These are phyloP conservation scores for Apocrypta bakeri DNA, from an alignment of 1,140 invertebrate species.

Conservation along the genomic window DNA sequence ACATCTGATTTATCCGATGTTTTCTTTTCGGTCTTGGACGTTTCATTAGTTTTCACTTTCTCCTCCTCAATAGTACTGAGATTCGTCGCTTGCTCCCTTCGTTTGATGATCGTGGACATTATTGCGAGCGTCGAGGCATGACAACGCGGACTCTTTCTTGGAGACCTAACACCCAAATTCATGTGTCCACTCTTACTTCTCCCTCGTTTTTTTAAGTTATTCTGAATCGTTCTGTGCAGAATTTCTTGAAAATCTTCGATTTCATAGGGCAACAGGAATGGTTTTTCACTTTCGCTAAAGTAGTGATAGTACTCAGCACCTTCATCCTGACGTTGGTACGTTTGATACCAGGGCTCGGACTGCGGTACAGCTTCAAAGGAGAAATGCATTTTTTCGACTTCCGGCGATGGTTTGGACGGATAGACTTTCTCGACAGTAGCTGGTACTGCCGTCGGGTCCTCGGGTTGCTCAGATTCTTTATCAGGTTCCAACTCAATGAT, in stretches of 20 bases:
- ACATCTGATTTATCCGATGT: conserved; percentile 58
- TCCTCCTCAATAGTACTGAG: conserved; percentile 61
- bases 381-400: conserved; percentile 81
- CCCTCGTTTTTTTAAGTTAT: conserved; percentile 59
- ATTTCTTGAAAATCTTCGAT: conserved; percentile 75
- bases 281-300: conserved; percentile 74
- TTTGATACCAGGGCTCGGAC: conserved; percentile 85
- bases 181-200: conserved; percentile 61
- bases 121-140: conserved; percentile 90
- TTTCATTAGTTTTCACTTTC: conserved; percentile 28
- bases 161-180: conserved; percentile 75
- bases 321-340: conserved; percentile 83
- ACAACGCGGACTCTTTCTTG: conserved; percentile 88
- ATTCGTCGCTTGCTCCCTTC: conserved; percentile 64
- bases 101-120: conserved; percentile 74
- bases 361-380: conserved; percentile 84
- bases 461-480: conserved; percentile 51
- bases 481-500: conserved; percentile 56
- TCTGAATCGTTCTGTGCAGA: conserved; percentile 54
- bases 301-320: conserved; percentile 77
- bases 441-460: conserved; percentile 35
- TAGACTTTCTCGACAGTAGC: conserved; percentile 57
- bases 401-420: conserved; percentile 75
- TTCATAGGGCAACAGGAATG: conserved; percentile 86
- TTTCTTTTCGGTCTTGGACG: conserved; percentile 46